Percentiles rank a stretch among this genome's conserved stretches.
Conservation (phyloP, 2,113 vertebrate genomes). For the Copsychus sechellarum region DNA sequence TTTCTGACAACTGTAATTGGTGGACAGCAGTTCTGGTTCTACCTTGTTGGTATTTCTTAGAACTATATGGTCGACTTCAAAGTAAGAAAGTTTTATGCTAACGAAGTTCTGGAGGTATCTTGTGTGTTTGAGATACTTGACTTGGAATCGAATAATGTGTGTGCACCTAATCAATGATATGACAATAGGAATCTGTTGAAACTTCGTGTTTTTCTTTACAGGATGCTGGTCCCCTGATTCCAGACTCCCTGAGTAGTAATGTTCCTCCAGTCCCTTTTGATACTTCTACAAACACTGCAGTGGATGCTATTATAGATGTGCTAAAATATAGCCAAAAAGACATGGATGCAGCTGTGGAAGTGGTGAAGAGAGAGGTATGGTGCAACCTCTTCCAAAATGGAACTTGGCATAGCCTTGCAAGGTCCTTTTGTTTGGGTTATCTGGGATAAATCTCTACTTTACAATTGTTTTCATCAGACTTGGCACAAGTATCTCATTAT, state of each 20-base stretch:
- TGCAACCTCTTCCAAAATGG: background rate
- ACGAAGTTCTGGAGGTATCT: background rate
- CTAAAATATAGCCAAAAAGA: conserved; percentile 91
- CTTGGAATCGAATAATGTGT: fast-evolving
- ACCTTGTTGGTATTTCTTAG: background rate
- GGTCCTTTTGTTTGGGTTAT: background rate
- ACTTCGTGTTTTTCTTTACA: background rate
- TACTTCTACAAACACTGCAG: conserved; percentile 28
- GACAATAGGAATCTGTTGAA: background rate
- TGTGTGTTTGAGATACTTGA: background rate
- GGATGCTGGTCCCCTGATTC: background rate
- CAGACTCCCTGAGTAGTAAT: conserved; percentile 6
- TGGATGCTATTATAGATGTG: conserved; percentile 85
- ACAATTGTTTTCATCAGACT: background rate
- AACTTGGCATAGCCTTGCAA: background rate
- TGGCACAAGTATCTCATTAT: fast-evolving
- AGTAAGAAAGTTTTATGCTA: background rate
- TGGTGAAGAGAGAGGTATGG: conserved; percentile 70
- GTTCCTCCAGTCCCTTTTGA: conserved; percentile 14
- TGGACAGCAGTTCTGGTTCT: background rate
- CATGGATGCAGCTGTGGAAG: conserved; percentile 83
- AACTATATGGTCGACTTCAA: background rate
- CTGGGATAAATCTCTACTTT: background rate
- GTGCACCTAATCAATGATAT: background rate
- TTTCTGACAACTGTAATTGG: background rate